These are phyloP conservation scores for Channallabes apus DNA, from an alignment of 2,797 vertebrate genomes.

Conservation along the genomic window DNA sequence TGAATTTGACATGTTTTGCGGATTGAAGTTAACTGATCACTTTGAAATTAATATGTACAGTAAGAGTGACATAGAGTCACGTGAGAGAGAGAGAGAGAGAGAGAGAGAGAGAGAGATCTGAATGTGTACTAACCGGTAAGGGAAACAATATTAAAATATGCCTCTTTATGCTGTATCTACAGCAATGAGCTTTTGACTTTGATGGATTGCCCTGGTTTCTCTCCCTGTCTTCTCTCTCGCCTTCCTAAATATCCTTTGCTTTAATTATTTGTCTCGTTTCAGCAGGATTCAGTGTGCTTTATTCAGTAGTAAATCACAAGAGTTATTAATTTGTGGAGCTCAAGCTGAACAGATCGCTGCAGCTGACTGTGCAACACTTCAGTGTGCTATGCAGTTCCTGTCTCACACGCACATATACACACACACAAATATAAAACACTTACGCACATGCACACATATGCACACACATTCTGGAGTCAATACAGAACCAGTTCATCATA, in stretches of 20 bases:
- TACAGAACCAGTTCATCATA: conserved; percentile 7
- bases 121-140: conserved; percentile 13
- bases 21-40: background rate
- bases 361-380: conserved; percentile 21
- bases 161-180: conserved; percentile 21
- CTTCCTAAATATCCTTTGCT: conserved; percentile 37
- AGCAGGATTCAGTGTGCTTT: conserved; percentile 24
- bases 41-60: background rate
- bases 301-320: conserved; percentile 39
- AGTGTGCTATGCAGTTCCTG: background rate
- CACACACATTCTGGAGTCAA: background rate
- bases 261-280: conserved; percentile 46
- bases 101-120: background rate
- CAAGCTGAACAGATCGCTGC: conserved; percentile 1
- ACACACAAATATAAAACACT: conserved; percentile 12
- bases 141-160: conserved; percentile 12
- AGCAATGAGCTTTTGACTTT: conserved; percentile 36
- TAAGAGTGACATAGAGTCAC: background rate
- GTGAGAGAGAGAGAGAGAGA: background rate
- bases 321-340: conserved; percentile 34
- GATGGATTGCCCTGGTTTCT: conserved; percentile 33
- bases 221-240: background rate
- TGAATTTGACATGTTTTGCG: background rate
- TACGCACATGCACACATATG: conserved; percentile 19
- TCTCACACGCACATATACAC: background rate